These are phyloP conservation scores for Anastrepha obliqua DNA, from an alignment of 1,140 invertebrate species.

Conservation along the genomic window DNA sequence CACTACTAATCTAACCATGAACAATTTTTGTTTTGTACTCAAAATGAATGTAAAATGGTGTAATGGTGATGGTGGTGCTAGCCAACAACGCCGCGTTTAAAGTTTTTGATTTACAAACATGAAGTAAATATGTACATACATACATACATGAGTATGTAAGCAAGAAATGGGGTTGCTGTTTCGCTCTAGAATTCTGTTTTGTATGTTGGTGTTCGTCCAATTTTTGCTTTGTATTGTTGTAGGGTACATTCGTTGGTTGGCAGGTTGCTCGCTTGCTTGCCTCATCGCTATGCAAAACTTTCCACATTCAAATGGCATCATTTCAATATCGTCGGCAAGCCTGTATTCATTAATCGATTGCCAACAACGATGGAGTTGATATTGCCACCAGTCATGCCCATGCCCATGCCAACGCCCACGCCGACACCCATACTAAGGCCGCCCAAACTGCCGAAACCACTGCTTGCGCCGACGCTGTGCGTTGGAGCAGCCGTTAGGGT, in stretches of 20 bases:
- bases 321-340: conserved; percentile 71
- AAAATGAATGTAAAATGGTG: conserved; percentile 47
- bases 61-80: not conserved
- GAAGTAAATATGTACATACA: not conserved
- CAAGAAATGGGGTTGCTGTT: conserved; percentile 34
- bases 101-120: conserved; percentile 2
- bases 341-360: conserved; percentile 71
- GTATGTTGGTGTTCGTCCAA: not conserved
- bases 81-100: not conserved
- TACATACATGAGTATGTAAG: not conserved
- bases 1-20: conserved; percentile 32
- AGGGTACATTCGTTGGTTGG: not conserved
- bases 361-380: conserved; percentile 71
- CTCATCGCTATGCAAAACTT: conserved; percentile 70
- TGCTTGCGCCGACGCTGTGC: conserved; percentile 44
- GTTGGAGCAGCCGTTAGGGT: conserved; percentile 50
- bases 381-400: conserved; percentile 63
- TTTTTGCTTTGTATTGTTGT: conserved; percentile 5
- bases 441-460: conserved; percentile 62
- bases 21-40: conserved; percentile 43
- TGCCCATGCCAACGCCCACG: conserved; percentile 57
- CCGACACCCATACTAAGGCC: conserved; percentile 65
- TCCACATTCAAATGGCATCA: conserved; percentile 71
- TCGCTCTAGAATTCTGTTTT: too few species aligned
- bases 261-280: conserved; percentile 9